These are phyloP conservation scores for Ametastegia equiseti DNA, from an alignment of 2,888 invertebrate species.

Conservation along the genomic window DNA sequence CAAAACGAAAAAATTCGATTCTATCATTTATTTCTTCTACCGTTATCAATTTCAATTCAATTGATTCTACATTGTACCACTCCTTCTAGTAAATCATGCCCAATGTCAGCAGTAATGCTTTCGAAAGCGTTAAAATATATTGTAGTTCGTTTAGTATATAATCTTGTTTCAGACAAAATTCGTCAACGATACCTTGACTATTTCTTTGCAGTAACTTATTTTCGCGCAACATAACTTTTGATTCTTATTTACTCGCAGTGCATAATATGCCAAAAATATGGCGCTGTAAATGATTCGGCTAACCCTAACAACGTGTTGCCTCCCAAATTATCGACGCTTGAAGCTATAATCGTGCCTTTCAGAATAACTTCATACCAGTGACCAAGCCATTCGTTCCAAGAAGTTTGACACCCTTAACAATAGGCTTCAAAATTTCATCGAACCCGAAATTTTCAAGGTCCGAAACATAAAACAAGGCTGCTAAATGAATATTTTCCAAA, in stretches of 20 bases:
- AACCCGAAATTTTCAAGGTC: slow-evolving; percentile 50
- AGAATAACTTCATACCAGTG: slow-evolving; percentile 13
- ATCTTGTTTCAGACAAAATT: slow-evolving; percentile 47
- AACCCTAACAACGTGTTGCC: slow-evolving; percentile 52
- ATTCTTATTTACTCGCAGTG: slow-evolving; percentile 49
- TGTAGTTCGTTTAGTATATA: slow-evolving; percentile 14
- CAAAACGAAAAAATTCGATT: slow-evolving; percentile 50
- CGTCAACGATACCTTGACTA: not conserved
- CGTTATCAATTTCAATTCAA: slow-evolving; percentile 26
- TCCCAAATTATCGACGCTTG: slow-evolving; percentile 47
- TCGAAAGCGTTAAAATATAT: slow-evolving; percentile 51
- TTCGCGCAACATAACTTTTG: slow-evolving; percentile 37
- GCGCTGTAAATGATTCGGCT: slow-evolving; percentile 56
- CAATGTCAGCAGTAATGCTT: slow-evolving; percentile 52
- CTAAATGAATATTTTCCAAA: slow-evolving; percentile 53
- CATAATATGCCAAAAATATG: slow-evolving; percentile 57
- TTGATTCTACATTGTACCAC: slow-evolving; percentile 53
- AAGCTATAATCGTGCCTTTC: slow-evolving; percentile 51
- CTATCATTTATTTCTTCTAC: slow-evolving; percentile 44
- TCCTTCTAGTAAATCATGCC: slow-evolving; percentile 56
- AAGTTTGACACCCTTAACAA: slow-evolving; percentile 51
- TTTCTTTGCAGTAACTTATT: not conserved
- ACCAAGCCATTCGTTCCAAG: slow-evolving; percentile 50
- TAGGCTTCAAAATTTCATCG: slow-evolving; percentile 11
- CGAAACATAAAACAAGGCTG: slow-evolving; percentile 51